Evolutionary conservation across 2,113 vertebrate species (phyloP), one percentile per base, ranked within the genome.

Genomic region (Eonycteris spelaea): DNA sequence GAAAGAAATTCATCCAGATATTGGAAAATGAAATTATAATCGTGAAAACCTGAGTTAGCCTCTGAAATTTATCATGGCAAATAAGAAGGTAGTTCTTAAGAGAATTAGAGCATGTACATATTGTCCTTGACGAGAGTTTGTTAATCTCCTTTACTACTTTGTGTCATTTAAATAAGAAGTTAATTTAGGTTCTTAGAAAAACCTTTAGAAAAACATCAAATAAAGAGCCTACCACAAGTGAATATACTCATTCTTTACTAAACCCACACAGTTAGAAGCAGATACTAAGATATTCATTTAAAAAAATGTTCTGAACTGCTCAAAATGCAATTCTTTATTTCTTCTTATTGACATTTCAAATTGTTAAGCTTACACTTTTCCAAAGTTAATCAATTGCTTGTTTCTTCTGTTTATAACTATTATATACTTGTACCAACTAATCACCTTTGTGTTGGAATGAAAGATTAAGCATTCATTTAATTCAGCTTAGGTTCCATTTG

Each of bases 381-480:
- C 48, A 94, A 96, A 97, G 89, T 83, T 91, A 91, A 96, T 98
- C 96, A 97, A 94, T 26, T 95, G 70, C 95, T 98, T 98, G 87
- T 96, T 98, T 97, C 95, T 98, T 95, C 88, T 95, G 12, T 97
- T 97, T 82, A 90, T 93, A 97, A 97, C 91, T 33, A 45, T 95
- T 45, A 88, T 79, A 35, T 67, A 93, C 38, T 97, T 97, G 92
- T 45, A 96, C 77, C 71, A 1, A 43, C 70, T 97, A 98, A 97
- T 98, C 98, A 97, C 97, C 70, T 97, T 94, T 94, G 90, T 92
- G 78, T 83, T 96, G 77, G 79, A 96, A 98, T 97, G 96, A 97
- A 97, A 98, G 97, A 98, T 98, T 98, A 98, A 98, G 97, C 75
- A 93, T 95, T 97, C 91, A 97, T 97, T 98, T 95, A 97, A 98